Evolutionary conservation across 1,140 invertebrate species (phyloP).

Genomic region (Magallana gigas): DNA sequence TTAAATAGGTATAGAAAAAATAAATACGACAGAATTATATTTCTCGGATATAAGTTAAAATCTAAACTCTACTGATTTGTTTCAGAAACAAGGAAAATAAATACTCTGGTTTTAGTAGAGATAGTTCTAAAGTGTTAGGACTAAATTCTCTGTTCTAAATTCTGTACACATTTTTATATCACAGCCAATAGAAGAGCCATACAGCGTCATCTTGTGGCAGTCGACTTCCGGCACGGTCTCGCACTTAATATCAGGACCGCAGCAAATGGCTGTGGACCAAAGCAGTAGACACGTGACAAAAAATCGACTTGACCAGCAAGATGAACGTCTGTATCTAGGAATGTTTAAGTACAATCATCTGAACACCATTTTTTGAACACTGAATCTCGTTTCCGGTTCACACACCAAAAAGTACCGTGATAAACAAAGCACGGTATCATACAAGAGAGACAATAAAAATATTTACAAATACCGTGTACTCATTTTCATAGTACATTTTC

Average conservation of each 20-base stretch:
- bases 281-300: background rate
- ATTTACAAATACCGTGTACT: background rate
- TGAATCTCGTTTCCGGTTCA: background rate
- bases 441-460: background rate
- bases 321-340: background rate
- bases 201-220: background rate
- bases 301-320: background rate
- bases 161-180: background rate
- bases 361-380: background rate
- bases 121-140: background rate
- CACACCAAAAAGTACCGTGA: background rate
- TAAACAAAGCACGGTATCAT: too few relatives aligned
- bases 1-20: constrained; percentile 26
- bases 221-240: background rate
- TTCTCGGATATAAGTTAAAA: constrained; percentile 14
- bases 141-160: background rate
- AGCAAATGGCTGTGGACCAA: background rate
- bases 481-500: background rate
- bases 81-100: constrained; percentile 21
- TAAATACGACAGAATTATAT: background rate
- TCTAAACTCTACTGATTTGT: background rate
- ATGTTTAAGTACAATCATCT: background rate
- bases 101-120: background rate
- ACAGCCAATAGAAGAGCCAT: constrained; percentile 22
- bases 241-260: background rate